phyloP scores from a whole-genome alignment of 2,888 invertebrate genomes.

The Watsonalla cultraria region DNA sequence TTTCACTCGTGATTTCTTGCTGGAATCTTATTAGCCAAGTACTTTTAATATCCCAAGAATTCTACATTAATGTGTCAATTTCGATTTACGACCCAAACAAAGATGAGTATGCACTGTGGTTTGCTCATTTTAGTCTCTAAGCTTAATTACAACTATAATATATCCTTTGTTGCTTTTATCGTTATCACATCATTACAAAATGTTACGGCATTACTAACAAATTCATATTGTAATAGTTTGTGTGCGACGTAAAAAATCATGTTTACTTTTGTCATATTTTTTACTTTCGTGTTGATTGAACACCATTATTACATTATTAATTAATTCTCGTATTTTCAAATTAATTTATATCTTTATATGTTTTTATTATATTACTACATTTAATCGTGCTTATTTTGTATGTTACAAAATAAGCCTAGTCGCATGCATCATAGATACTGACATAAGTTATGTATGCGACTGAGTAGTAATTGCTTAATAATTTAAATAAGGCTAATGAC shows the following conservation, averaged over 20 bases:
- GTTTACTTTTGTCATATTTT: slow-evolving; percentile 56
- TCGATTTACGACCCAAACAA: slow-evolving; percentile 40
- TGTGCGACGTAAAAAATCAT: slow-evolving; percentile 50
- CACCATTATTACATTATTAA: slow-evolving; percentile 64
- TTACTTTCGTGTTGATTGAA: slow-evolving; percentile 62
- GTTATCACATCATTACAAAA: slow-evolving; percentile 42
- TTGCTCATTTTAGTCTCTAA: slow-evolving; percentile 46
- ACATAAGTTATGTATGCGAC: slow-evolving; percentile 46
- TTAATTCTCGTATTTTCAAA: slow-evolving; percentile 62
- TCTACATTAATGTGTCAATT: slow-evolving; percentile 24
- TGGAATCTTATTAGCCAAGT: slow-evolving; percentile 23
- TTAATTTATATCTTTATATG: slow-evolving; percentile 54
- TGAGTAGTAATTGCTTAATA: slow-evolving; percentile 57
- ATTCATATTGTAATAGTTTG: slow-evolving; percentile 24
- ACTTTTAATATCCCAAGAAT: slow-evolving; percentile 19
- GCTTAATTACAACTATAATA: slow-evolving; percentile 47
- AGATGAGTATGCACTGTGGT: slow-evolving; percentile 32
- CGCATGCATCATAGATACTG: slow-evolving; percentile 55
- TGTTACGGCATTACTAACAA: slow-evolving; percentile 34
- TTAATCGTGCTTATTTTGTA: slow-evolving; percentile 50
- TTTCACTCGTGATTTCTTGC: slow-evolving; percentile 22
- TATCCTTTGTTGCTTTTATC: slow-evolving; percentile 38
- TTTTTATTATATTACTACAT: slow-evolving; percentile 55
- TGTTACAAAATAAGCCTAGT: slow-evolving; percentile 45
- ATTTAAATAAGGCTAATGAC: slow-evolving; percentile 65